Base-by-base conservation (phyloP, 2,113 vertebrate species). In the Cottus gobio region DNA sequence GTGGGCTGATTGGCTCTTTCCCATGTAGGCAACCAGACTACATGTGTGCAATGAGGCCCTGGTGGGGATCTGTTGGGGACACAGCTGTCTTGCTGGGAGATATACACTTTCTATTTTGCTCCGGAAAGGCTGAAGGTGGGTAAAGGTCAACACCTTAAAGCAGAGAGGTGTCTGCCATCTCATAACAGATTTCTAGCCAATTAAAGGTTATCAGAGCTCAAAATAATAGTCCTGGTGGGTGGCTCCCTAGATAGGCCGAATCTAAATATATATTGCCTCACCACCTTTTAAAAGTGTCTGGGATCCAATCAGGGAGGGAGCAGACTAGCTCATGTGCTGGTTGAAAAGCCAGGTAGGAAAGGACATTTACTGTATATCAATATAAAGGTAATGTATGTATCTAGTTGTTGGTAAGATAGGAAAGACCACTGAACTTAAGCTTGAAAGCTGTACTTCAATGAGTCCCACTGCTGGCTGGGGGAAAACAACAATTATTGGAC, bases 131-230 rank as follows among this genome's bases (percentile, higher is more conserved):
- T 75, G 60, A 87, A 87, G 75, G 58, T 82, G 62, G 79, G 60
- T 79, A 91, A 93, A 93, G 83, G 88, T 90, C 85, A 90, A 68
- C 67, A 66, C 58, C 78, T 86, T 85, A 89, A 84, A 85, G 77
- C 87, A 64, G 46, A 52, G 46, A 68, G 72, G 61, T 63, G 39
- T 73, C 63, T 54, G 52, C 57, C 44, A 34, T 81, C 65, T 74
- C 60, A 77, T 74, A 79, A 71, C n/a, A 88, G 78, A 91, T 89
- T 87, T 63, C 48, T 61, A 75, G 78, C 84, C 89, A 92, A 91
- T 93, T 93, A 94, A 92, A 87, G 88, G 92, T 92, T 91, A 94
- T 89, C 89, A 80, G 72, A 82, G 87, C 88, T 88, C 83, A 84
- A 83, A 89, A 89, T 90, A 88, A 88, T 82, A 79, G 73, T 81